Conservation (phyloP, 2,888 invertebrate species). For the Amphipoea oculea region DNA sequence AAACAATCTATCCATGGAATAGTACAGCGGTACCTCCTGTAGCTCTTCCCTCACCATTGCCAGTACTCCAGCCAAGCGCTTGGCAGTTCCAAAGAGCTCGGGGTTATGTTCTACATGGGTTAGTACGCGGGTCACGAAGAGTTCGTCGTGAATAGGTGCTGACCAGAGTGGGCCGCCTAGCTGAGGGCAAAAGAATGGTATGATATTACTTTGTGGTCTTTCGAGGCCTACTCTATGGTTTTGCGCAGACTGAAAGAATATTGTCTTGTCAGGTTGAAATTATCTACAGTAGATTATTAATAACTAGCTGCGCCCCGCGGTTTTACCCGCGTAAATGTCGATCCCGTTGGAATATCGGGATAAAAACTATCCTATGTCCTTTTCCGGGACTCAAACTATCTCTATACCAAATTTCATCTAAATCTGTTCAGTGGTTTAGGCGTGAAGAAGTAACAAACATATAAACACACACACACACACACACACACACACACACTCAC, state of each 20-base stretch:
- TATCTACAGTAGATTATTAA: too few species aligned
- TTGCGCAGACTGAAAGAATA: not conserved
- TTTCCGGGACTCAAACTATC: too few species aligned
- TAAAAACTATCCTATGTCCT: too few species aligned
- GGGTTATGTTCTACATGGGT: slow-evolving; percentile 82
- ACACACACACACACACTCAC: too few species aligned
- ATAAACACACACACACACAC: too few species aligned
- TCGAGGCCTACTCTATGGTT: not conserved
- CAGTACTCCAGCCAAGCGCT: slow-evolving; percentile 95
- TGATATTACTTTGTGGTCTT: not conserved
- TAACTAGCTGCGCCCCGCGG: too few species aligned
- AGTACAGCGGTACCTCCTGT: slow-evolving; percentile 96
- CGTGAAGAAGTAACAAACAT: too few species aligned
- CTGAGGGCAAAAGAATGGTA: slow-evolving; percentile 80
- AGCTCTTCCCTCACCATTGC: slow-evolving; percentile 96
- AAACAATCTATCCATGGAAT: slow-evolving; percentile 94
- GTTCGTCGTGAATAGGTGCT: slow-evolving; percentile 94
- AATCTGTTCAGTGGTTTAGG: too few species aligned
- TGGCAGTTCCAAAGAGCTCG: slow-evolving; percentile 92
- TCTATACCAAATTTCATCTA: too few species aligned
- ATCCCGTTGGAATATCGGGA: too few species aligned
- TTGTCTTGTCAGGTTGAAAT: not conserved
- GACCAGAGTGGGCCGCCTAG: slow-evolving; percentile 99
- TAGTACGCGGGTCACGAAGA: slow-evolving; percentile 94
- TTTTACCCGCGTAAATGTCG: too few species aligned